Evolutionary conservation across 2,797 vertebrate species (phyloP).

Genomic region (Heliangelus exortis): DNA sequence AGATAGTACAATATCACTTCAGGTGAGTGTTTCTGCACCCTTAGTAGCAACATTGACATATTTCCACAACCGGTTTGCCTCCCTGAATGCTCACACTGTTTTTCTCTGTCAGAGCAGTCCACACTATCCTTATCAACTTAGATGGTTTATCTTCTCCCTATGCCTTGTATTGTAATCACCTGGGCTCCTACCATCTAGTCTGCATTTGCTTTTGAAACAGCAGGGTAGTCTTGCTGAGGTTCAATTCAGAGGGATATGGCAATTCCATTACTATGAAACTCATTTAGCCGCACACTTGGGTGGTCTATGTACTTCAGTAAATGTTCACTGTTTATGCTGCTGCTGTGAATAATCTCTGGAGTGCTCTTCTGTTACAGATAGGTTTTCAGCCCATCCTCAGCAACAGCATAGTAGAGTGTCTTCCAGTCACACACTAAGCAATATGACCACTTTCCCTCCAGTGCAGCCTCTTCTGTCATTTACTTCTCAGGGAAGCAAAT

Average conservation of each 20-base stretch:
- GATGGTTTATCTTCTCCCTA: conserved; percentile 7
- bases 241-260: conserved; percentile 13
- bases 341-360: conserved; percentile 43
- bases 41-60: neutral
- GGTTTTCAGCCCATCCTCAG: neutral
- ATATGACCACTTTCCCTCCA: neutral
- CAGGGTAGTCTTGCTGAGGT: neutral
- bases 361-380: neutral
- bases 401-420: neutral
- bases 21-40: neutral
- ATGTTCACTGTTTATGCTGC: conserved; percentile 53
- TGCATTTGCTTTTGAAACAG: conserved; percentile 49
- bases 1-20: neutral
- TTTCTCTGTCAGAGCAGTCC: conserved; percentile 1
- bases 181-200: neutral
- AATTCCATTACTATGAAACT: conserved; percentile 50
- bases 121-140: neutral
- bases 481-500: neutral
- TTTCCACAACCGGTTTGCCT: neutral
- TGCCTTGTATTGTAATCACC: conserved; percentile 27
- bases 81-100: neutral
- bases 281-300: conserved; percentile 52
- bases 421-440: neutral
- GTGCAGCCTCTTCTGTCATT: neutral
- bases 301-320: conserved; percentile 44